phyloP scores from a whole-genome alignment of 2,113 vertebrate species.

The Sinocyclocheilus maitianheensis region DNA sequence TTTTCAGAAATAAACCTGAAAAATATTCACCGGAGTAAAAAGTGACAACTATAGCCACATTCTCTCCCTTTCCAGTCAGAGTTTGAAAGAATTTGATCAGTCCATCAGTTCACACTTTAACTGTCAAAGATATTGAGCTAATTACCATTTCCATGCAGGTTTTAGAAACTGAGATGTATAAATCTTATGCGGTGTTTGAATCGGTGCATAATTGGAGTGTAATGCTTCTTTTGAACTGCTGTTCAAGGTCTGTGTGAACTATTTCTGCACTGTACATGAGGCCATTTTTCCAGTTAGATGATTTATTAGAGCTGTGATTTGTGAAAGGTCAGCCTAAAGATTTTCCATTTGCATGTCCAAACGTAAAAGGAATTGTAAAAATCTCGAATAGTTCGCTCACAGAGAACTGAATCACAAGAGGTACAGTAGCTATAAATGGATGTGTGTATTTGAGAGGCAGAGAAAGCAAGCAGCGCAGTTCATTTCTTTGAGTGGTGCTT shows the following conservation, averaged over 20 bases:
- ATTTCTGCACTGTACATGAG: background rate
- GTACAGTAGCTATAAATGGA: constrained; percentile 4
- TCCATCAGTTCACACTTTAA: background rate
- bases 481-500: background rate
- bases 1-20: background rate
- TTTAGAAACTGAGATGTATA: background rate
- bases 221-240: background rate
- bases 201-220: background rate
- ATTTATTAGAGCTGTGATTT: constrained; percentile 36
- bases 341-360: constrained; percentile 25
- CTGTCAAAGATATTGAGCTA: background rate
- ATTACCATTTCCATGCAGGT: background rate
- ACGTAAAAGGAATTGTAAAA: constrained; percentile 43
- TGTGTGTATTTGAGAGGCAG: background rate
- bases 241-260: background rate
- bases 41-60: background rate
- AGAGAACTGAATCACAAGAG: constrained; percentile 17
- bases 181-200: background rate
- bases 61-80: background rate
- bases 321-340: constrained; percentile 42
- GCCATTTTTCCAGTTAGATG: background rate
- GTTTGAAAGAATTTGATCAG: background rate
- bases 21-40: background rate
- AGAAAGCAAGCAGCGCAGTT: background rate
- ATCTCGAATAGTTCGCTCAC: background rate